Evolutionary conservation across 2,888 invertebrate genomes (phyloP).

Genomic region (Panzeria rudis): DNA sequence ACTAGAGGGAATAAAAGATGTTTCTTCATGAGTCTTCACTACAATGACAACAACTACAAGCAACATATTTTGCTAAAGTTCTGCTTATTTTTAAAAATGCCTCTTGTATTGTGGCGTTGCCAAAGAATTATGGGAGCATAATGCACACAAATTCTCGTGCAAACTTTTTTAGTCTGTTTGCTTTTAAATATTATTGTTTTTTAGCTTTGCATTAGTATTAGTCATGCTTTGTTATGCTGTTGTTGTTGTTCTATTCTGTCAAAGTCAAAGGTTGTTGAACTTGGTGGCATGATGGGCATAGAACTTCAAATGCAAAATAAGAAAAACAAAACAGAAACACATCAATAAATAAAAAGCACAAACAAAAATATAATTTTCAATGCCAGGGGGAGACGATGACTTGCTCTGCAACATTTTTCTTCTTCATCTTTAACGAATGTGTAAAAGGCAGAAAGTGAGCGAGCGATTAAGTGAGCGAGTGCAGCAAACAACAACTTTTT

Average conservation of each 20-base stretch:
- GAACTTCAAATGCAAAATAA: conserved; percentile 77
- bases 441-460: not conserved
- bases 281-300: conserved; percentile 68
- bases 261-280: conserved; percentile 82
- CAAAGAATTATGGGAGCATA: conserved; percentile 49
- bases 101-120: conserved; percentile 17
- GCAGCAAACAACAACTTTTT: conserved; percentile 14
- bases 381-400: conserved; percentile 77
- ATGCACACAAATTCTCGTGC: conserved; percentile 15
- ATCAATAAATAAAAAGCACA: conserved; percentile 35
- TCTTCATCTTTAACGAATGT: conserved; percentile 24
- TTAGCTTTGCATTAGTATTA: conserved; percentile 52
- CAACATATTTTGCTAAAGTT: conserved; percentile 11
- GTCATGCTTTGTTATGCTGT: conserved; percentile 44
- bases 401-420: conserved; percentile 67
- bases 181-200: conserved; percentile 19
- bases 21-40: conserved; percentile 13
- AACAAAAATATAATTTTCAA: conserved; percentile 76
- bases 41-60: not conserved
- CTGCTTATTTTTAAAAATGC: conserved; percentile 39
- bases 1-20: conserved; percentile 37
- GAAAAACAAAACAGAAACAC: conserved; percentile 43
- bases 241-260: conserved; percentile 63
- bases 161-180: conserved; percentile 48
- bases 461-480: not conserved